Evolutionary conservation across 2,113 vertebrate genomes (phyloP), one percentile per base, ranked within the genome.

Genomic region (Sula dactylatra): DNA sequence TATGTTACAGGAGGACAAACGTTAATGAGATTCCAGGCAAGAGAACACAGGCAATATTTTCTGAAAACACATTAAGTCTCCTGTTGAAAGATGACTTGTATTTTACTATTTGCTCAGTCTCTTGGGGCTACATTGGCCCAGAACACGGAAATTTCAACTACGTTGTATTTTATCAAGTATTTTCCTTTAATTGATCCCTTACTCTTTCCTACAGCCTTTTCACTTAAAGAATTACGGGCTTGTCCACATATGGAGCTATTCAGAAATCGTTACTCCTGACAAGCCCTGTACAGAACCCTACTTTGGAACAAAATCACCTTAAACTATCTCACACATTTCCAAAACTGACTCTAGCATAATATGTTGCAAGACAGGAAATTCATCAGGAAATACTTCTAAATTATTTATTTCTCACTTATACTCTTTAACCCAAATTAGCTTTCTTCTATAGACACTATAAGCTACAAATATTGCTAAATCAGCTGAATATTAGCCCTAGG

Each of bases 21-120:
- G 6, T 70, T 93, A 94, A 93, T 91, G 90, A 95, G 80, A 93
- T 82, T 94, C 89, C 86, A 97, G 94, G 94, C 96, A 94, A 79
- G 72, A 89, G 88, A 97, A 96, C 88, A 91, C 65, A 96, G 77
- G 86, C 91, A 72, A 13, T 93, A 94, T 97, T 96, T 96, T 94
- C 73, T 96, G 83, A 84, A 94, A 95, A 91, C 88, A 89, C 77
- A 96, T 96, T 79, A 94, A 93, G 70, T 80, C 78, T 94, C 91
- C 73, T 87, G 95, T 89, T 95, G 95, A 97, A 95, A 93, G 93
- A 95, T 76, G 83, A 88, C 93, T 49, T 76, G 93, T 84, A 64
- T 89, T 93, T 91, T 96, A 92, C 83, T 73, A 62, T 82, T 88
- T 95, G 61, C 58, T 85, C 58, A 38, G 69, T 84, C 95, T 82